Conservation (phyloP, 2,113 vertebrate genomes). For the Echinops telfairi region DNA sequence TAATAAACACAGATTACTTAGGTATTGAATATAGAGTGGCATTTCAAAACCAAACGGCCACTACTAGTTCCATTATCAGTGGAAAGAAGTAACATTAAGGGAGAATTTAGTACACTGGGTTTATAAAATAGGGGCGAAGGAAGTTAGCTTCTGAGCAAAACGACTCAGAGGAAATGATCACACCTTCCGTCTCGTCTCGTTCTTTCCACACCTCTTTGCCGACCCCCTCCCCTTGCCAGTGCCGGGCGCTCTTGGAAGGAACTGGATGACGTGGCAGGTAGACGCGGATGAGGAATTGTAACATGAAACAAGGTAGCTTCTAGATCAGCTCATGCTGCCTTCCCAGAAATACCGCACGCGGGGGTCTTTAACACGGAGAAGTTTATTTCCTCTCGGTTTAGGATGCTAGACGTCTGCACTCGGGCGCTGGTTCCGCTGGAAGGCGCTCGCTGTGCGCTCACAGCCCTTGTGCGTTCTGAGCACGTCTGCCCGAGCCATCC, state of each 20-base stretch:
- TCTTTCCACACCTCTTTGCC: neutral
- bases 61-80: constrained; percentile 73
- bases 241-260: no score
- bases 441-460: neutral
- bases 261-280: neutral
- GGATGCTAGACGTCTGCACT: neutral
- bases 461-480: neutral
- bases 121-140: constrained; percentile 1
- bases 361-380: neutral
- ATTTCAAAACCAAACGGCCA: constrained; percentile 76
- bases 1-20: constrained; percentile 79
- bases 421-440: neutral
- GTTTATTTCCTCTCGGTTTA: neutral
- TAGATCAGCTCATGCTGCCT: no score
- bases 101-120: constrained; percentile 68
- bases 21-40: constrained; percentile 76
- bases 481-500: neutral
- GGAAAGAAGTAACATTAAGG: constrained; percentile 67
- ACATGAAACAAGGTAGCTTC: no score
- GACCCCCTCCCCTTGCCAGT: neutral
- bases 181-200: neutral
- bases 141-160: constrained; percentile 39
- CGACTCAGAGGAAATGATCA: neutral
- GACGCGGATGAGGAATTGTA: neutral
- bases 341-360: neutral